These are phyloP conservation scores for Romanogobio albipinnatus DNA, from an alignment of 2,113 vertebrate species.

Conservation along the genomic window DNA sequence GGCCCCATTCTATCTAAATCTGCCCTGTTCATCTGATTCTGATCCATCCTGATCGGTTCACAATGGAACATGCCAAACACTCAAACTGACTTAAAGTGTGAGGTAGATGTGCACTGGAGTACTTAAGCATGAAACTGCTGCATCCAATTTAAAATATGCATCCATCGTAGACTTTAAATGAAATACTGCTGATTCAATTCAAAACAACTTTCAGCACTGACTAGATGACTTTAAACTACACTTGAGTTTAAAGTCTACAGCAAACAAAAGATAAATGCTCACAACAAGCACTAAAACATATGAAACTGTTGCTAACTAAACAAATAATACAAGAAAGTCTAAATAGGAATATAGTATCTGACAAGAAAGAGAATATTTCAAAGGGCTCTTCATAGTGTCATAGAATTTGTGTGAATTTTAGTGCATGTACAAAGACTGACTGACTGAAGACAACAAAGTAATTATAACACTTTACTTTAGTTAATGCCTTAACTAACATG, in stretches of 20 bases:
- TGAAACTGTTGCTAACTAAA: neutral
- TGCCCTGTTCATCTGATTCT: slow-evolving; percentile 68
- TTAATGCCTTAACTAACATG: too few species aligned
- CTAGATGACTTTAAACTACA: neutral
- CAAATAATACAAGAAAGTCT: neutral
- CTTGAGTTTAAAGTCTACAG: neutral
- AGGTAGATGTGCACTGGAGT: slow-evolving; percentile 1
- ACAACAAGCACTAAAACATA: neutral
- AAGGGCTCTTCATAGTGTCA: neutral
- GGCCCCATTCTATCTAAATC: slow-evolving; percentile 78
- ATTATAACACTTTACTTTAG: too few species aligned
- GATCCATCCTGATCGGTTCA: slow-evolving; percentile 70
- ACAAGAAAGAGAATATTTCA: neutral
- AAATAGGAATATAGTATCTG: neutral
- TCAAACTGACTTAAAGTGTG: slow-evolving; percentile 57
- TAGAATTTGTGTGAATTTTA: neutral
- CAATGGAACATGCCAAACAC: slow-evolving; percentile 74
- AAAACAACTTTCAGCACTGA: neutral
- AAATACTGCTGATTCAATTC: neutral
- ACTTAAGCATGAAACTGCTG: neutral
- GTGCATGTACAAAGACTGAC: neutral
- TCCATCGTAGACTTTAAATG: neutral
- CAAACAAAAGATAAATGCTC: neutral
- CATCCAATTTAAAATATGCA: neutral
- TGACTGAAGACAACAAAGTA: neutral